Conservation (phyloP, 2,797 vertebrate species). For the Phoebastria nigripes region DNA sequence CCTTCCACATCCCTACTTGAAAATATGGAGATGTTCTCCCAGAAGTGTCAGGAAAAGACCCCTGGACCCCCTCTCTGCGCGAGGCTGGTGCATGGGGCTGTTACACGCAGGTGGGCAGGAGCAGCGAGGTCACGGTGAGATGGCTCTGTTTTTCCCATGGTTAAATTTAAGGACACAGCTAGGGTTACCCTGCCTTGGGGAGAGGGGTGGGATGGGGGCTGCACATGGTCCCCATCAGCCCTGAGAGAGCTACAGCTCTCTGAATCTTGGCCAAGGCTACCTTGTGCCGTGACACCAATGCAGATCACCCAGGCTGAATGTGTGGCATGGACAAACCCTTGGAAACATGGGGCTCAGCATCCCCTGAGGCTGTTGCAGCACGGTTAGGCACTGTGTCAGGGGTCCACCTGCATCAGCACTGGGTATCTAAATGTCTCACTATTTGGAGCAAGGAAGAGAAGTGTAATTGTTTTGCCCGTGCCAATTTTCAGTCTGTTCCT, state of each 20-base stretch:
- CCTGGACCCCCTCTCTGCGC: neutral
- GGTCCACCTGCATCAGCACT: neutral
- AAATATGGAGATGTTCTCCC: neutral
- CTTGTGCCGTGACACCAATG: accelerated
- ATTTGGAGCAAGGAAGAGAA: neutral
- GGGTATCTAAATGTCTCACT: neutral
- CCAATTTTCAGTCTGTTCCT: neutral
- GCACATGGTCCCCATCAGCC: neutral
- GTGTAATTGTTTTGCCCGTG: neutral
- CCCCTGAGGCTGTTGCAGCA: neutral
- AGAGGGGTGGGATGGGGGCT: neutral
- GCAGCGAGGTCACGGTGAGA: accelerated
- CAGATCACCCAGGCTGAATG: accelerated
- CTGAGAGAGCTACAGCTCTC: neutral
- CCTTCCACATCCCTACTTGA: neutral
- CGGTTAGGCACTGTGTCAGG: accelerated
- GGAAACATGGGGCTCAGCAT: accelerated
- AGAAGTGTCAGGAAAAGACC: accelerated
- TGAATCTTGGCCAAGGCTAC: neutral
- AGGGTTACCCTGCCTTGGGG: neutral
- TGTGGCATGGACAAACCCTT: accelerated
- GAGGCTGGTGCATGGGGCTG: accelerated
- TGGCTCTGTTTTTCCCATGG: accelerated
- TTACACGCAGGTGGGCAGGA: neutral
- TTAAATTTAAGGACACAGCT: neutral